Base-by-base conservation (phyloP, 2,797 vertebrate species). In the Amblyraja radiata region DNA sequence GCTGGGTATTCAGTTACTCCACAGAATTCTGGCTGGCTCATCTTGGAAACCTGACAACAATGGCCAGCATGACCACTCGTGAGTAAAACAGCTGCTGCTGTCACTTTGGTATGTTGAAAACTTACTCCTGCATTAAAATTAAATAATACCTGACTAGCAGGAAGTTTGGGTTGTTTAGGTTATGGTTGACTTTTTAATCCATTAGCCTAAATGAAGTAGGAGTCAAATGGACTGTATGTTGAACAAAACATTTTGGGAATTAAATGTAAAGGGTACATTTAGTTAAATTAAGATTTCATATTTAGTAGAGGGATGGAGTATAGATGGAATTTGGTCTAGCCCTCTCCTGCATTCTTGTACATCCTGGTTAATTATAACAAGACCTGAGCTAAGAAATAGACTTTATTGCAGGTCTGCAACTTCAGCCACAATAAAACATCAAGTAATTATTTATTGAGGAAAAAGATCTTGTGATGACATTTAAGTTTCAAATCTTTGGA, bases 31-130 rank as follows among this genome's bases (percentile, higher is more conserved):
- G 81, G 54, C 81, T 84, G 81, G 81, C 80, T 28, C 10, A 84
- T 84, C 54, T 61, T 84, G 81, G 9, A 25, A 61, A 84, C 25
- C 54, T 61, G 25, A n/a, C 58, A n/a, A 84, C 54, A 84, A 13
- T 84, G 78, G 78, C 78, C n/a, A 78, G n/a, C n/a, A 32, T 78
- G 46, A 58, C 18, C 25, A 61, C 23, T 84, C n/a, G 32, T 78
- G 81, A 84, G 81, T 84, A 84, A 81, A 84, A 61, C 81, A 84
- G 54, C 25, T 28, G 54, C 23, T 84, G 81, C 54, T 84, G 81
- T 84, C 81, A 61, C 54, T 61, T 84, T n/a, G 54, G 54, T 61
- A 28, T 61, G 6, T 84, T 61, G 81, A 54, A 84, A 84, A 11
- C 54, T 84, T n/a, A 28, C 23, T 61, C 2, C 9, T 84, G 14